Evolutionary conservation across 2,797 vertebrate species (phyloP).

Genomic region (Pristis pectinata): DNA sequence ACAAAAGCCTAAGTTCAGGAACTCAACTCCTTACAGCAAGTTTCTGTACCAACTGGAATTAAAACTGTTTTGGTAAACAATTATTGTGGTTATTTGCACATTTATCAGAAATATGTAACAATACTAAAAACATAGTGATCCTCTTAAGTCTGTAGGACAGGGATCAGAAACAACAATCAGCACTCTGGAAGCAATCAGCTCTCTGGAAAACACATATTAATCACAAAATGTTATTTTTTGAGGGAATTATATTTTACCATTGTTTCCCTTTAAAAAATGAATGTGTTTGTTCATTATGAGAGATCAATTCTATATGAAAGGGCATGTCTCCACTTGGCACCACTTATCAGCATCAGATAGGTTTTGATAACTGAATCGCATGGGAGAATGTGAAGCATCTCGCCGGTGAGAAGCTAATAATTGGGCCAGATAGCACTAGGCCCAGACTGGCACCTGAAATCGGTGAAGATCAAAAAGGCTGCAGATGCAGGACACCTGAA

Average conservation of each 20-base stretch:
- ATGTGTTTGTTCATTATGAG: neutral
- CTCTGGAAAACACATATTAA: too few species aligned
- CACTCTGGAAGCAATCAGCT: neutral
- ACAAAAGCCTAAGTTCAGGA: too few species aligned
- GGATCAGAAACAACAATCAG: neutral
- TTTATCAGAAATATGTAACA: neutral
- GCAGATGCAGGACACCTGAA: too few species aligned
- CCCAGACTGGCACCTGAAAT: too few species aligned
- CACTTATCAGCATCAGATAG: neutral
- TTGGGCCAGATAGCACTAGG: too few species aligned
- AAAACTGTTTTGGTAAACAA: neutral
- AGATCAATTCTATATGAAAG: neutral
- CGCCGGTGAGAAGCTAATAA: neutral
- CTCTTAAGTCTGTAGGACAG: neutral
- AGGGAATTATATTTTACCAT: neutral
- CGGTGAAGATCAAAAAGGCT: too few species aligned
- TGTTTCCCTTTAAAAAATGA: neutral
- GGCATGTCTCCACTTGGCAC: neutral
- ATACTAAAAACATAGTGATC: neutral
- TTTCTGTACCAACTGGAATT: neutral
- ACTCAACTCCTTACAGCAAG: neutral
- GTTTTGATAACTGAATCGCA: neutral
- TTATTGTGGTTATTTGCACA: neutral
- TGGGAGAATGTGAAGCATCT: neutral
- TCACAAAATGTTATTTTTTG: neutral